phyloP scores from a whole-genome alignment of 2,113 vertebrate genomes.

The Gopherus flavomarginatus region DNA sequence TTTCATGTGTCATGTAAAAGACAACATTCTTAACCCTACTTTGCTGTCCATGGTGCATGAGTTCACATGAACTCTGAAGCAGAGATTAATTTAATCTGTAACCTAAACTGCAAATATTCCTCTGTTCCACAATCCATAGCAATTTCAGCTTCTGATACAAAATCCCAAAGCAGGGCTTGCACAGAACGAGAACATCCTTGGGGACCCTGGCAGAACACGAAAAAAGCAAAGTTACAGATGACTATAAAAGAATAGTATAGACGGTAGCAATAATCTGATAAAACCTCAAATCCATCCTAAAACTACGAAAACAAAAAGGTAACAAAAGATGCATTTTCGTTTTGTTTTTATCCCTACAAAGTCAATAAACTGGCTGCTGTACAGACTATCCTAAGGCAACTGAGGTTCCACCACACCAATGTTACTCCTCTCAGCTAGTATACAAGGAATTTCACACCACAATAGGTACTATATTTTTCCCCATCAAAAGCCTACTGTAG shows the following conservation, averaged over 20 bases:
- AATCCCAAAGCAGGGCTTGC: not conserved
- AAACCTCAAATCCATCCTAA: not conserved
- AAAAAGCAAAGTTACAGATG: not conserved
- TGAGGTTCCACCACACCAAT: not conserved
- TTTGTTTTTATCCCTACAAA: not conserved
- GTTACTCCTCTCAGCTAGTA: not conserved
- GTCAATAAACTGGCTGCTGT: not conserved
- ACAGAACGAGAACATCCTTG: not conserved
- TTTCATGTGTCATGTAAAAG: not conserved
- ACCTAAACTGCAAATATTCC: not conserved
- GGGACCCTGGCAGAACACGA: not conserved
- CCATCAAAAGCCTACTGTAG: too few species aligned
- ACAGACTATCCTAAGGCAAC: not conserved
- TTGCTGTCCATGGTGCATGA: not conserved
- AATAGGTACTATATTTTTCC: not conserved
- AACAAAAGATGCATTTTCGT: not conserved
- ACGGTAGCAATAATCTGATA: not conserved
- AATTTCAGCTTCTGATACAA: not conserved
- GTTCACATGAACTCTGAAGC: not conserved
- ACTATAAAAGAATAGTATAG: not conserved
- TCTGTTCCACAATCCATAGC: not conserved
- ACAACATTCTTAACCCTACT: fast-evolving
- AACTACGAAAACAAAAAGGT: not conserved
- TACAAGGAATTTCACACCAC: not conserved
- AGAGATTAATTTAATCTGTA: not conserved